These are phyloP conservation scores for Zele albiditarsus DNA, from an alignment of 2,888 invertebrate genomes.

Conservation along the genomic window DNA sequence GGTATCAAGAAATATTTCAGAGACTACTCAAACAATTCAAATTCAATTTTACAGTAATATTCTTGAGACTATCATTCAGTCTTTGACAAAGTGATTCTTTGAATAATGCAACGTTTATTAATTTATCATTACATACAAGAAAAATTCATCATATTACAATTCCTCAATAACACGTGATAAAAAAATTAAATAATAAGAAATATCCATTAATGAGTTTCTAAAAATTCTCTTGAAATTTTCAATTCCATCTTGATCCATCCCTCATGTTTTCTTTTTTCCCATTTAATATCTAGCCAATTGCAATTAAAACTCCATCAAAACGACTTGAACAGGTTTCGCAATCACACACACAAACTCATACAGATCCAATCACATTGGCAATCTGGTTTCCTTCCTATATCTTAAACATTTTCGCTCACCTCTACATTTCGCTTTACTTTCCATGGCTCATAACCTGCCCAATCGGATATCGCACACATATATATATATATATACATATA, in stretches of 20 bases:
- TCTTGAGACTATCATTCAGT: too few relatives aligned
- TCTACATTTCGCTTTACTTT: background rate
- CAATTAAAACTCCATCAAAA: conserved; percentile 22
- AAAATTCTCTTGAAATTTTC: background rate
- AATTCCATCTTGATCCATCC: background rate
- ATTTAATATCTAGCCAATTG: background rate
- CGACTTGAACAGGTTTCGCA: background rate
- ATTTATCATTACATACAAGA: too few relatives aligned
- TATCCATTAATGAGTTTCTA: too few relatives aligned
- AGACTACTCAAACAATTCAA: too few relatives aligned
- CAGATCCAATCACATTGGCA: background rate
- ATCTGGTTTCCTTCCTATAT: background rate
- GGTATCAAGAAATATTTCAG: too few relatives aligned
- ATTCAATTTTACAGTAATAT: too few relatives aligned
- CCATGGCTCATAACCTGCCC: background rate
- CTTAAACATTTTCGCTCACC: background rate
- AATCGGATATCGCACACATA: background rate
- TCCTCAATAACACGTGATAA: too few relatives aligned
- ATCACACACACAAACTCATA: background rate
- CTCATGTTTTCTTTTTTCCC: background rate
- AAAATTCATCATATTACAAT: too few relatives aligned
- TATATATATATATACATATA: too few relatives aligned
- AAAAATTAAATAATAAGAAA: too few relatives aligned
- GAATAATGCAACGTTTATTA: too few relatives aligned
- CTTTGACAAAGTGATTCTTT: too few relatives aligned